A percentile compares a stretch with the other conserved stretches of the same genome.
Evolutionary conservation across 2,888 invertebrate species (phyloP).

Genomic region (Hermodice carunculata): DNA sequence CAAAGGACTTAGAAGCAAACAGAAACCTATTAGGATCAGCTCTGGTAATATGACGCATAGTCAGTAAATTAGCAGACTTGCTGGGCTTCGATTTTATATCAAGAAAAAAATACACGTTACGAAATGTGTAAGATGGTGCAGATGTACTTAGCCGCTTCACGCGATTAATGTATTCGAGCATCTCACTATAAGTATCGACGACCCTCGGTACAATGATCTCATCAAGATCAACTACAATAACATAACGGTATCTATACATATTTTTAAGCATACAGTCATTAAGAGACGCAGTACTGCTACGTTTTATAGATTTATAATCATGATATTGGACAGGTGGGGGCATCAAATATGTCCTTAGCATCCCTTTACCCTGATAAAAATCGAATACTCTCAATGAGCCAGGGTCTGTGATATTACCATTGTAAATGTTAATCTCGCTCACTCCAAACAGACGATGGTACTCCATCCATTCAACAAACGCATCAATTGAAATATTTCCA

Average conservation of each 20-base stretch:
- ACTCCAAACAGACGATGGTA: constrained; percentile 35
- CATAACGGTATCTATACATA: constrained; percentile 32
- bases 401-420: constrained; percentile 23
- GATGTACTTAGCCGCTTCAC: constrained; percentile 5
- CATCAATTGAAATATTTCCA: constrained; percentile 11
- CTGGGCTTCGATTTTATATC: too few relatives aligned
- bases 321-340: constrained; percentile 27
- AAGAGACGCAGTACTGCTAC: constrained; percentile 34
- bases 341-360: constrained; percentile 24
- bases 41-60: too few relatives aligned
- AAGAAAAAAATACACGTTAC: constrained; percentile 34
- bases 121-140: constrained; percentile 37
- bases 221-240: constrained; percentile 34
- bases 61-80: too few relatives aligned
- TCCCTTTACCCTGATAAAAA: constrained; percentile 23
- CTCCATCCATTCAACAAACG: constrained; percentile 41
- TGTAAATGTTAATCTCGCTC: constrained; percentile 33
- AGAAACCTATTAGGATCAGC: constrained; percentile 7
- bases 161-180: constrained; percentile 22
- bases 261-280: constrained; percentile 44
- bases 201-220: constrained; percentile 36
- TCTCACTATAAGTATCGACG: constrained; percentile 19
- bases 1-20: constrained; percentile 28
- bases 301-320: constrained; percentile 5
- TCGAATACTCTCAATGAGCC: constrained; percentile 26